phyloP scores from a whole-genome alignment of 1,140 invertebrate species.

The Pseudobourletiella spinata region DNA sequence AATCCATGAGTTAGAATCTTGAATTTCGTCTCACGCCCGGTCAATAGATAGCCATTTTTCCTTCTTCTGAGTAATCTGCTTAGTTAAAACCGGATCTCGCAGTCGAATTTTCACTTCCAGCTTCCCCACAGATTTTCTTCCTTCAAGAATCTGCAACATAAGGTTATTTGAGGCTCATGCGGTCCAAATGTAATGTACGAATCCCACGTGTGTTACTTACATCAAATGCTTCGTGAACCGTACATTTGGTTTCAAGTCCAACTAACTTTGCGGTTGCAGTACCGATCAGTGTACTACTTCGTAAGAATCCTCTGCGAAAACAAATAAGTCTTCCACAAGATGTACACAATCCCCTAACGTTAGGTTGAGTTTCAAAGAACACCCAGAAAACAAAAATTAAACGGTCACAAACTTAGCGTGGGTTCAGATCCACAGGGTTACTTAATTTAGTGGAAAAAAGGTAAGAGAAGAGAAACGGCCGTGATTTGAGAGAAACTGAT shows the following conservation, averaged over 20 bases:
- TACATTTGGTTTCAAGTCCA: slow-evolving; percentile 73
- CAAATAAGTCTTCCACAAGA: slow-evolving; percentile 17
- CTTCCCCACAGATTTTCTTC: slow-evolving; percentile 75
- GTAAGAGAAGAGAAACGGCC: too few species aligned
- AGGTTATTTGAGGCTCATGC: too few species aligned
- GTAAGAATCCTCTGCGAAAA: slow-evolving; percentile 70
- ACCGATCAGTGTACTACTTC: slow-evolving; percentile 77
- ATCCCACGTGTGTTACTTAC: too few species aligned
- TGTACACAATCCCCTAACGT: too few species aligned
- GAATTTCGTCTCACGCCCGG: neutral
- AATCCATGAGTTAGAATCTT: too few species aligned
- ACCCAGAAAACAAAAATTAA: too few species aligned
- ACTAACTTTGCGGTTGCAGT: slow-evolving; percentile 71
- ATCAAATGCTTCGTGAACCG: slow-evolving; percentile 80
- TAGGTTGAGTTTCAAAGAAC: too few species aligned
- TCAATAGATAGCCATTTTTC: slow-evolving; percentile 83
- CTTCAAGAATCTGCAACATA: slow-evolving; percentile 70
- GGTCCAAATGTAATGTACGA: too few species aligned
- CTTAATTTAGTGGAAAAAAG: too few species aligned
- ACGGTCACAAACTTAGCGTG: too few species aligned
- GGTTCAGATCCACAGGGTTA: too few species aligned
- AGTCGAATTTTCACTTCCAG: slow-evolving; percentile 82
- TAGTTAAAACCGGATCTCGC: slow-evolving; percentile 78
- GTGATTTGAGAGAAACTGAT: too few species aligned
- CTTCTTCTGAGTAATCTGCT: slow-evolving; percentile 79